These are phyloP conservation scores for Globodera rostochiensis DNA, from an alignment of 1,140 invertebrate species.

Conservation along the genomic window DNA sequence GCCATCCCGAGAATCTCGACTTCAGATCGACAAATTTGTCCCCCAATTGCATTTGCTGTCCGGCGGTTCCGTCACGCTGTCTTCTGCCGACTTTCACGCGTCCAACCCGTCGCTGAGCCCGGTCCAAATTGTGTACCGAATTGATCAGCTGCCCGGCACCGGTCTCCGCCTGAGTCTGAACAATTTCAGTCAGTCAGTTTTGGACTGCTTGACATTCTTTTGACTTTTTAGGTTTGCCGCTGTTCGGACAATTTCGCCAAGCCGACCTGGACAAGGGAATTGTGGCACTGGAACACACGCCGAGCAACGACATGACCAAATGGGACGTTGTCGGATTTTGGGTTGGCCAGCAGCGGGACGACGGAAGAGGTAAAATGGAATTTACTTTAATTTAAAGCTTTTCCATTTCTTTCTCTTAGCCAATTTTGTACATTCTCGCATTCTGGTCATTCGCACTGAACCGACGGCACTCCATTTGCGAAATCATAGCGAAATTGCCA, in stretches of 20 bases:
- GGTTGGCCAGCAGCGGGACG: not conserved
- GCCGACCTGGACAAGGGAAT: constrained; percentile 47
- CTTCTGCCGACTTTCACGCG: constrained; percentile 37
- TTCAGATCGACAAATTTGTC: constrained; percentile 49
- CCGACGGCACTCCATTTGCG: constrained; percentile 59
- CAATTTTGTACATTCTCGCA: constrained; percentile 31
- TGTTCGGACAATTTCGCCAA: constrained; percentile 34
- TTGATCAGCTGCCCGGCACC: constrained; percentile 45
- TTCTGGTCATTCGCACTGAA: constrained; percentile 52
- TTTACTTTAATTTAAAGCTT: not conserved
- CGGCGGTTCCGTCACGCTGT: constrained; percentile 44
- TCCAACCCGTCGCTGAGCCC: constrained; percentile 35
- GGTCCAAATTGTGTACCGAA: constrained; percentile 49
- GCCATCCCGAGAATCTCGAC: constrained; percentile 3
- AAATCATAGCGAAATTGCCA: constrained; percentile 59
- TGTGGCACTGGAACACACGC: constrained; percentile 46
- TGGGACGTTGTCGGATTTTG: constrained; percentile 17
- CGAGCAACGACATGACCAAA: not conserved
- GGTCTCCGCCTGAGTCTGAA: constrained; percentile 39
- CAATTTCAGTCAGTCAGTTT: not conserved
- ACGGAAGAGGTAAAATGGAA: not conserved
- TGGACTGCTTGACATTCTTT: not conserved
- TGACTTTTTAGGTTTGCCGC: not conserved
- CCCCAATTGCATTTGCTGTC: constrained; percentile 51
- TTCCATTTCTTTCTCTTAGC: not conserved